Evolutionary conservation across 2,888 invertebrate genomes (phyloP), one percentile per base, ranked within the genome.

Genomic region (Conistra vaccinii): DNA sequence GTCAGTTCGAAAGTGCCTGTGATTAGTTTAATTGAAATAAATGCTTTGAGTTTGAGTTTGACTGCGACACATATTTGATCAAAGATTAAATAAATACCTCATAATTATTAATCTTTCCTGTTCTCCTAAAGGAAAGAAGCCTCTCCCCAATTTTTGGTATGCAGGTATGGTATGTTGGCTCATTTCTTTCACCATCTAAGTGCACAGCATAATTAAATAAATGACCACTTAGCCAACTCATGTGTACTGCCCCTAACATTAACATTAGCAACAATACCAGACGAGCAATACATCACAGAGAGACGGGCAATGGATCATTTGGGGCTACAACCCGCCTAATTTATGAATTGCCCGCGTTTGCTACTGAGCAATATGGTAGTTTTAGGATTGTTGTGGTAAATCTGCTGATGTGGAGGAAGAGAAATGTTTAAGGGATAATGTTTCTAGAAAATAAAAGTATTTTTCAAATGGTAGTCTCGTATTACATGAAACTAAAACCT

Each of bases 261-360:
- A 78, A 55, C 87, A 85, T 85, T 83, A 85, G 78, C 72, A 83
- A 83, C 87, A 87, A 76, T 78, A 69, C 72, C 39, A 78, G 86
- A 76, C 73, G 63, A 72, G 69, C 73, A 67, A 86, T 87, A 86
- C 74, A 87, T 87, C 86, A 87, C 78, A 3, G 58, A n/a, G 73
- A 58, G 86, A 62, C 62, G 67, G 69, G 76, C 80, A 57, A 86
- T 86, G 76, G 78, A 87, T 87, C 86, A 86, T 87, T 80, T 74
- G 67, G 60, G 45, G 51, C 71, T 73, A 70, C 76, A 67, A 53
- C 48, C 55, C 55, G 42, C 60, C 78, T 84, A 85, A 86, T 86
- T 84, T 87, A 86, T 86, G 77, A 80, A 80, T 76, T 81, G 67
- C 70, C 48, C 53, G 23, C 72, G 20, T 68, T 71, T 66, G 63